phyloP scores from a whole-genome alignment of 35 echinoderm and acorn worm genomes.

The Anneissia japonica region DNA sequence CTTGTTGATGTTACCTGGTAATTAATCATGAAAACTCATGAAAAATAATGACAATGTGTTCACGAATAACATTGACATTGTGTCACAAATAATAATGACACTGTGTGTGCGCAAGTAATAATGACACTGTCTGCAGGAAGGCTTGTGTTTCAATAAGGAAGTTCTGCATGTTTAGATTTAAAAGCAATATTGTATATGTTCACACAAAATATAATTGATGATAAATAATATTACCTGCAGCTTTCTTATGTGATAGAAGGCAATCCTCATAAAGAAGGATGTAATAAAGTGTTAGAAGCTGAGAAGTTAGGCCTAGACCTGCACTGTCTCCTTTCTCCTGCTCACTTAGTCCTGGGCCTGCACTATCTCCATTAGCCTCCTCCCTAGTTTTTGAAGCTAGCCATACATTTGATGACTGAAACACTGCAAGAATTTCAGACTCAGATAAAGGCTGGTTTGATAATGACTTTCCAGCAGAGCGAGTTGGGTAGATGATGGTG shows the following conservation, averaged over 20 bases:
- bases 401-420: conserved; percentile 48
- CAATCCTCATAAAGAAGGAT: conserved; percentile 94
- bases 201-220: no score
- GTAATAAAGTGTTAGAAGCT: conserved; percentile 91
- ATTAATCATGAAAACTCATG: conserved; percentile 45
- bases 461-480: conserved; percentile 53
- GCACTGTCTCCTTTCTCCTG: conserved; percentile 10
- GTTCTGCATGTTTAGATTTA: no score
- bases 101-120: no score
- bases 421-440: conserved; percentile 88
- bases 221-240: not conserved
- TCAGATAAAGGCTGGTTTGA: conserved; percentile 73
- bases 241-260: conserved; percentile 80
- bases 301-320: conserved; percentile 51
- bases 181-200: no score
- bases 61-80: no score
- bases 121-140: no score
- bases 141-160: no score
- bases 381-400: conserved; percentile 8
- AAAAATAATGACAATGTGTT: not conserved
- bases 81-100: no score
- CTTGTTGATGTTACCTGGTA: conserved; percentile 34
- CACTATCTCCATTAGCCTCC: not conserved
- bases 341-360: not conserved
- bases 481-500: conserved; percentile 67